Base-by-base conservation (phyloP, 1,140 invertebrate species). In the Aporrectodea caliginosa region DNA sequence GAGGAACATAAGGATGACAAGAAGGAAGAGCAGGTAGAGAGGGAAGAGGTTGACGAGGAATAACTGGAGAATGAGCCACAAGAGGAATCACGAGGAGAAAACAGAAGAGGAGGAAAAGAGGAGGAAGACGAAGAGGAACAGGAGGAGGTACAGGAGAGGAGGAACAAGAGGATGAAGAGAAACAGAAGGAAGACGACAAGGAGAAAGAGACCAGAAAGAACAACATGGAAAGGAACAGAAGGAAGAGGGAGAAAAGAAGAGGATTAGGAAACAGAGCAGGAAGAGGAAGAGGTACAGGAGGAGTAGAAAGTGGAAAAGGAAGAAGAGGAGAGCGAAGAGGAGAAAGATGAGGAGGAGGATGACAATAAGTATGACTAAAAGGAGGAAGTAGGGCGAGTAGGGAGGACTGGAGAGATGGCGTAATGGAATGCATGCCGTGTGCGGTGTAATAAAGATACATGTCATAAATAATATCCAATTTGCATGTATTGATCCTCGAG, bases 391-490 rank as follows among this genome's bases (percentile, higher is more conserved):
- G 6, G 43, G 43, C 43, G 43, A 22, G 6, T 6, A 22, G 6
- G 43, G 43, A 6, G 22, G 43, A 6, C 6, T 6, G 6, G 22
- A 22, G 6, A 58, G 43, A 6, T 12, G 43, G 22, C n/a, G 6
- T 58, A 58, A 58, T 58, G 43, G 43, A 58, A 58, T 58, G 43
- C 43, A 58, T 58, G 43, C 22, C 43, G 22, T 58, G 43, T 6
- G 22, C 43, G 43, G 43, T 22, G 43, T 58, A 58, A 58, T 58
- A 58, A 58, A 58, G 43, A 58, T 58, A 58, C 43, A 22, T 58
- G 43, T 58, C 43, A 58, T 58, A 58, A 58, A 58, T 58, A 58
- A 58, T 58, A 58, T 58, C 43, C 43, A 58, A 58, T 58, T 58
- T 58, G 43, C 43, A 58, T 58, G 6, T 58, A 58, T 58, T 58